Base-by-base conservation (phyloP, 2,797 vertebrate species). In the Labeo calbasu region DNA sequence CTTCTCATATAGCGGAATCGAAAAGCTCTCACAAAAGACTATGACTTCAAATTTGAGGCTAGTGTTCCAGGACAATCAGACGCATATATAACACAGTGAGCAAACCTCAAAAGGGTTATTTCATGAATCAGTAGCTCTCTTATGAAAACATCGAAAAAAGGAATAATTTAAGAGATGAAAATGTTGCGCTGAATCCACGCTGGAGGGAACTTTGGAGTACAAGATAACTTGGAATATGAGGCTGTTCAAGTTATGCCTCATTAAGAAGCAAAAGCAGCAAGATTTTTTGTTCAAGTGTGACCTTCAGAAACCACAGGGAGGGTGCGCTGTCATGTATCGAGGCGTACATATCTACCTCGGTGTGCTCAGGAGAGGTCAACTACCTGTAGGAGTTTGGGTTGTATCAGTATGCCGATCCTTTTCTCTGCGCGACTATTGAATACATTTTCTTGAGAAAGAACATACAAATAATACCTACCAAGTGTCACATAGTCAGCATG, bases 41-140 rank as follows among this genome's bases (percentile, higher is more conserved):
- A 46, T 0, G 14, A 75, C 15, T 55, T 82, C 13, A 68, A 50
- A 78, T 78, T 50, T 48, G 25, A 79, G 61, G 51, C 57, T 61
- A 28, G 50, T 17, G 50, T 80, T 69, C 65, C 78, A 53, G 70
- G 40, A 75, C 81, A 75, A 66, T 51, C 81, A 65, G 55, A 82
- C n/a, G 5, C 19, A 63, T 7, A 2, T 28, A 72, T 28, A 63
- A 63, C 51, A 81, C 55, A 32, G 46, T 82, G 59, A 50, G 71
- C 48, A 82, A 82, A 75, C 15, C 57, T 59, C 79, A 71, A 88
- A 92, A 86, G 90, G 90, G 87, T 88, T 92, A 91, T 92, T 91
- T 91, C 89, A 92, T 55, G 84, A 93, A 85, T 92, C 91, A 87
- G 88, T 83, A 48, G 85, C 89, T 91, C 84, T 81, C 89, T 91